Base-by-base conservation (phyloP, 2,797 vertebrate species). In the Peromyscus nudipes region DNA sequence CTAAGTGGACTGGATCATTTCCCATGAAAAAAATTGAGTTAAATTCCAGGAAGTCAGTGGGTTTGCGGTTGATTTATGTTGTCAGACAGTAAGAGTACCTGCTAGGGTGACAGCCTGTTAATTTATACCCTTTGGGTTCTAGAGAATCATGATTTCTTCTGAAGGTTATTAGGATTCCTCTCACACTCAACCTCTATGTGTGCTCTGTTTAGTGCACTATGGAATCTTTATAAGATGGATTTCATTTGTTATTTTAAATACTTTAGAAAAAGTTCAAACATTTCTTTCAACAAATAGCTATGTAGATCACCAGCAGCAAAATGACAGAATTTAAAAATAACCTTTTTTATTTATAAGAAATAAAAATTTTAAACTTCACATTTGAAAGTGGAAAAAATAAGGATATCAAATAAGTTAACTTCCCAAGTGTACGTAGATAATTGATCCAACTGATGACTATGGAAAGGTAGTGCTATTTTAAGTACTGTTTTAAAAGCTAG, bases 401-500 rank as follows among this genome's bases (percentile, higher is more conserved):
- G 5, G 64, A 37, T 73, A 86, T 84, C 65, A 88, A 75, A 62
- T 84, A 34, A 4, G 2, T 71, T 76, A 89, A 64, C 71, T 86
- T 94, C 17, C 79, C 13, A 89, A 87, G 2, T 40, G 62, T 34
- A 86, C 23, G 62, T 37, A 94, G 8, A 21, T 83, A 91, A 69
- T 64, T 94, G 65, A 91, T 25, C 10, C 46, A 92, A 46, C 8
- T 89, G 27, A 88, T 92, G 81, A 91, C 60, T 79, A 67, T 1
- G 49, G 23, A 80, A 92, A 37, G 4, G 55, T 16, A 16, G 62
- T 71, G 4, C 3, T 69, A 75, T 73, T 92, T 95, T 40, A 87
- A 31, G 29, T 86, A 77, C 67, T 92, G 34, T 37, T 93, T 93
- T 85, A 81, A 90, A 93, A 91, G 80, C 2, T 67, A 77, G 1